Base-by-base conservation (phyloP, 2,797 vertebrate genomes). In the Syngnathus acus region DNA sequence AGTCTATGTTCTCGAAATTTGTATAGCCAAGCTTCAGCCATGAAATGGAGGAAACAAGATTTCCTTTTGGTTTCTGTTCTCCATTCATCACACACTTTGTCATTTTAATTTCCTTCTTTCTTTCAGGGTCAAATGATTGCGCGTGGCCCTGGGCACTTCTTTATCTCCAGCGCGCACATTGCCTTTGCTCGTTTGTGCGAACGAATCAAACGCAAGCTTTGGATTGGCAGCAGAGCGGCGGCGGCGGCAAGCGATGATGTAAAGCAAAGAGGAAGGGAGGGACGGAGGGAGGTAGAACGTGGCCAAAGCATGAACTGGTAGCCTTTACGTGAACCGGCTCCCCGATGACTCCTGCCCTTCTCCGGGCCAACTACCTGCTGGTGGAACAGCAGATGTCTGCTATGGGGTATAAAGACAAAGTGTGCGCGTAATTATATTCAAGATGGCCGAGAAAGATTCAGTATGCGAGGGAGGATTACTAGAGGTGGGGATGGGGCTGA, bases 301-400 rank as follows among this genome's bases (percentile, higher is more conserved):
- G 79, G 82, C 76, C 76, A 70, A 66, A 64, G 70, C 65, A 51
- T 79, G 84, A 87, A 85, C 81, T 69, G 71, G 75, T 87, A 86
- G 85, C 89, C 87, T 85, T 82, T 72, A 45, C 71, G 67, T 88
- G 84, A 89, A 89, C 88, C 70, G 73, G 72, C 76, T 84, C 86
- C 86, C 85, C 40, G 75, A 72, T 82, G 86, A 73, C 78, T 80
- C 64, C 68, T 78, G 82, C 78, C 78, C 77, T 79, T 84, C 84
- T 82, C 66, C 73, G 70, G 79, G 84, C 86, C 87, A 89, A 81
- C 78, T 84, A 86, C 86, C 84, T 89, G 84, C 84, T 86, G 83
- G 75, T 76, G 73, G 67, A 85, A 55, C 69, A 88, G 84, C 86
- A 87, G 85, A 88, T 87, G 89, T 88, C 87, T 84, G 76, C 78